Conservation (phyloP, 2,113 vertebrate species). For the Ibidorhyncha struthersii region DNA sequence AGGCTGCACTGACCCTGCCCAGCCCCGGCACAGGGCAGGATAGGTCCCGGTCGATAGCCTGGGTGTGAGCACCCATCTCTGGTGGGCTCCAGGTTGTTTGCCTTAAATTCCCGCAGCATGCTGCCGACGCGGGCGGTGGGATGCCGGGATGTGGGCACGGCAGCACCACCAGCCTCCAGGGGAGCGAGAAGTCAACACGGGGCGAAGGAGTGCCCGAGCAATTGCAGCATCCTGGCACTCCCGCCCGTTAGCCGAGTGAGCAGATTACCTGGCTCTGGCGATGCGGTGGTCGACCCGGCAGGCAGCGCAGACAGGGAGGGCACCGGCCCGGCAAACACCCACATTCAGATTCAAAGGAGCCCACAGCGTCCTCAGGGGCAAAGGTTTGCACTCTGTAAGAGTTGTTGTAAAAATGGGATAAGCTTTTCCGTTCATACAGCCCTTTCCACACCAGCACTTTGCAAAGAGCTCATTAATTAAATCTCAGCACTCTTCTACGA, state of each 20-base stretch:
- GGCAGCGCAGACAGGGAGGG: accelerated
- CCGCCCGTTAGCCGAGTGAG: accelerated
- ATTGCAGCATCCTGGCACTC: background rate
- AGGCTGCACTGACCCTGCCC: background rate
- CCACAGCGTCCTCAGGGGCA: background rate
- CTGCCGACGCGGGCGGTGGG: accelerated
- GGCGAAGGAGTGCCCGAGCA: accelerated
- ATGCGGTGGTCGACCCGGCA: too few species aligned
- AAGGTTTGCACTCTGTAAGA: background rate
- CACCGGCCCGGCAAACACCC: accelerated
- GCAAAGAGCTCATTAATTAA: background rate
- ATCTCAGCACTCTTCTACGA: background rate
- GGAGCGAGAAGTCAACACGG: background rate
- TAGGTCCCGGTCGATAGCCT: background rate
- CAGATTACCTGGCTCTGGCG: background rate
- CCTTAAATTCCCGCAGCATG: accelerated
- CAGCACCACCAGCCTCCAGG: background rate
- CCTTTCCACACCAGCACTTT: background rate
- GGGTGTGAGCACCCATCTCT: background rate
- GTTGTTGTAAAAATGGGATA: accelerated
- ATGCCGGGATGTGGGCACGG: accelerated
- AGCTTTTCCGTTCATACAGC: background rate
- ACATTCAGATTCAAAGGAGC: background rate
- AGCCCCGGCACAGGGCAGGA: background rate
- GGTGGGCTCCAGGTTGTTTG: background rate